Base-by-base conservation (phyloP, 1,140 invertebrate genomes). In the Oscheius sp. region DNA sequence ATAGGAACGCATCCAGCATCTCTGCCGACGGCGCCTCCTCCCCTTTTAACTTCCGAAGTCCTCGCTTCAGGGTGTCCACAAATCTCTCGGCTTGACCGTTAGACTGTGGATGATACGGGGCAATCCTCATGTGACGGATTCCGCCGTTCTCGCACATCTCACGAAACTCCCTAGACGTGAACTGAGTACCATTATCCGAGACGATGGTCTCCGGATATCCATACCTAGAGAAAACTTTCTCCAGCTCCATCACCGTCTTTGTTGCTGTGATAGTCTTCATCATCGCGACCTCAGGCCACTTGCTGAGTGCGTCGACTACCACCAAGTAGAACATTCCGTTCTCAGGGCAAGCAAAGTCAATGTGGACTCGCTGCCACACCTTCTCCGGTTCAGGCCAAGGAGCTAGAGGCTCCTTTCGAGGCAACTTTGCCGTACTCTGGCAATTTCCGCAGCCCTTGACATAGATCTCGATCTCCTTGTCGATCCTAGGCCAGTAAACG, bases 401-500 rank as follows among this genome's bases (percentile, higher is more conserved):
- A 3, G 34, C 1, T n/a, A 63, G n/a, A 13, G 59, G 59, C 3
- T 26, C 59, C 3, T 34, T 35, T 3, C 31, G 4, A 3, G 59
- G 59, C 3, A 26, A 35, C 35, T 63, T 63, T 20, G 4, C 18
- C 13, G 31, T 3, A 61, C 29, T 13, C 23, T 31, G 32, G n/a
- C 58, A 31, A n/a, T n/a, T n/a, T n/a, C n/a, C n/a, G 42, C 42
- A 45, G 23, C 42, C 42, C 23, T 45, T 23, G 18, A 23, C 42
- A 45, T 18, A 18, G 18, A 18, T 23, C 42, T 87, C 84, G 45
- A 87, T 84, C 10, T 86, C 84, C 1, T 66, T 68, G 74, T 87
- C 85, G 1, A 88, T 79, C 7, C 80, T 77, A 32, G 83, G 83
- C 87, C 86, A 88, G 80, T 82, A 88, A 1, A 86, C 75, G 64